Evolutionary conservation across 2,797 vertebrate species (phyloP).

Genomic region (Cygnus olor): DNA sequence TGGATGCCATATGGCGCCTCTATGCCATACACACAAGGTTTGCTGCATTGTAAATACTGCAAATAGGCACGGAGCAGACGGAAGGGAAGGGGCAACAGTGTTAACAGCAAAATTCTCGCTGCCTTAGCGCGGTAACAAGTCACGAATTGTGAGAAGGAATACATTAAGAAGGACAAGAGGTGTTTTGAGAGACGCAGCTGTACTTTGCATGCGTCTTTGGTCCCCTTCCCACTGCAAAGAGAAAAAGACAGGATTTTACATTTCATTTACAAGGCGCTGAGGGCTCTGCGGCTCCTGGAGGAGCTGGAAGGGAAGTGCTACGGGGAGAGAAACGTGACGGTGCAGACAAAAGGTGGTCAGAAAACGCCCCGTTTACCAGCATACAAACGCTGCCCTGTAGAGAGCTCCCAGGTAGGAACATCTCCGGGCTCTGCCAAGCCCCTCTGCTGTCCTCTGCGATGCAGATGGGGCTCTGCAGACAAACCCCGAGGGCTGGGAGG

Average conservation of each 20-base stretch:
- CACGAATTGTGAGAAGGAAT: conserved; percentile 1
- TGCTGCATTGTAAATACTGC: not conserved
- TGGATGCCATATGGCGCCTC: conserved; percentile 3
- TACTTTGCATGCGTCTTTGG: not conserved
- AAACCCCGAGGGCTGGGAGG: not conserved
- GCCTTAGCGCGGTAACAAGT: not conserved
- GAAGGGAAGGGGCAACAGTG: conserved; percentile 10
- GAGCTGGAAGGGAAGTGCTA: not conserved
- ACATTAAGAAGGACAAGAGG: conserved; percentile 3
- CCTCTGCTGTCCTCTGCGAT: fast-evolving
- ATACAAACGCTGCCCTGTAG: not conserved
- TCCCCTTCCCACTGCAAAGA: not conserved
- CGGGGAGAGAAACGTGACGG: not conserved
- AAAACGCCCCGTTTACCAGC: fast-evolving
- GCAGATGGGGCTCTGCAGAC: not conserved
- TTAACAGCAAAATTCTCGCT: not conserved
- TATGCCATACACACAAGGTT: fast-evolving
- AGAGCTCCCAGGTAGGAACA: not conserved
- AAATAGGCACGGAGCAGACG: conserved; percentile 12
- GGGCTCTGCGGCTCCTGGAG: not conserved
- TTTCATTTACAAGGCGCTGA: not conserved
- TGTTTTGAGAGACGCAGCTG: not conserved
- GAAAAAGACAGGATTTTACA: not conserved
- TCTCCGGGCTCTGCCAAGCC: not conserved
- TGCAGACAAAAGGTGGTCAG: not conserved